Base-by-base conservation (phyloP, 1,140 invertebrate genomes). In the Streblospio benedicti region DNA sequence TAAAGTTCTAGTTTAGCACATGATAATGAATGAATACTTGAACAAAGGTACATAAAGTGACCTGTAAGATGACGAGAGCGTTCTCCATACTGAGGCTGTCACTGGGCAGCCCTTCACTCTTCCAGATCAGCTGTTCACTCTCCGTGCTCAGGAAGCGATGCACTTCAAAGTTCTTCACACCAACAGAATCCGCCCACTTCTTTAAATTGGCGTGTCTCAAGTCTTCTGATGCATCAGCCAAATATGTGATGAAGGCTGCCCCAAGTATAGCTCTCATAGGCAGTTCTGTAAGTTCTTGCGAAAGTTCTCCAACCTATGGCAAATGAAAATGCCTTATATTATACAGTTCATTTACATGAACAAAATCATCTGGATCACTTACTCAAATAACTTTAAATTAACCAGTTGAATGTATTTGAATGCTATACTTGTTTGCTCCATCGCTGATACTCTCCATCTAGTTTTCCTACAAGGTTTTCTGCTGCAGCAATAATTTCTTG, bases 361-460 rank as follows among this genome's bases (percentile, higher is more conserved):
- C n/a, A n/a, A n/a, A n/a, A n/a, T n/a, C n/a, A n/a, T n/a, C n/a
- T n/a, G n/a, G n/a, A n/a, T n/a, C n/a, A n/a, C n/a, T n/a, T n/a
- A n/a, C n/a, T n/a, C n/a, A n/a, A n/a, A n/a, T n/a, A n/a, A n/a
- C n/a, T n/a, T n/a, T n/a, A n/a, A n/a, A n/a, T n/a, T n/a, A n/a
- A n/a, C n/a, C n/a, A n/a, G n/a, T n/a, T n/a, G n/a, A n/a, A n/a
- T n/a, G n/a, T n/a, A n/a, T n/a, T n/a, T n/a, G n/a, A n/a, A n/a
- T n/a, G n/a, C n/a, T n/a, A n/a, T n/a, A 92, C 85, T 76, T 95
- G 90, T 27, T 74, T 68, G 56, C 87, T 87, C 95, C 96, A 99
- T 16, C 92, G 84, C 16, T 81, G 68, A 77, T 89, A 93, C 78
- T 99, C 96, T 25, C 87, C 85, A 49, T 89, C 86, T 1, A 99